Conservation (phyloP, 2,797 vertebrate species). For the Aldrovandia affinis region DNA sequence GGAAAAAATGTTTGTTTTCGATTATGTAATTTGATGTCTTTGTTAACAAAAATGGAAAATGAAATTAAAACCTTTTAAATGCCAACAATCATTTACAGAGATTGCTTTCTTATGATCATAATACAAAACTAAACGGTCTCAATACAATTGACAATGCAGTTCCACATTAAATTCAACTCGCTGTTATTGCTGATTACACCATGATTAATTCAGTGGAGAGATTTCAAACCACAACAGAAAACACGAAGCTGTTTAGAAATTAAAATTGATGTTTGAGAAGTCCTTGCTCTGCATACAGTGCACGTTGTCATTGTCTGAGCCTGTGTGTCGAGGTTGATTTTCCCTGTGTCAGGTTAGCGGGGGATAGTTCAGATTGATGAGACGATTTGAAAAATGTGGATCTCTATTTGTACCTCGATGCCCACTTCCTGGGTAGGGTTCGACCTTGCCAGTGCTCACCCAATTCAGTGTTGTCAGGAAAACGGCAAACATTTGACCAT, state of each 20-base stretch:
- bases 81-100: not conserved
- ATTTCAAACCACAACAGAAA: not conserved
- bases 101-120: not conserved
- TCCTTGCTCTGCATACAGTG: not conserved
- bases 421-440: not conserved
- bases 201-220: not conserved
- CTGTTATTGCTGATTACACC: not conserved
- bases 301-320: not conserved
- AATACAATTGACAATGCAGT: too few relatives aligned
- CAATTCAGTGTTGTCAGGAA: not conserved
- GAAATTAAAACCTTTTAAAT: not conserved
- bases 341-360: too few relatives aligned
- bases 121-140: too few relatives aligned
- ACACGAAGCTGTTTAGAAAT: not conserved
- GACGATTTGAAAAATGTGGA: not conserved
- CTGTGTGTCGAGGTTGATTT: not conserved
- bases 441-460: conserved; percentile 2
- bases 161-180: not conserved
- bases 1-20: too few relatives aligned
- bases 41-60: not conserved
- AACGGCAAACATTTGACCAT: not conserved
- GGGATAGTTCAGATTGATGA: not conserved
- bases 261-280: too few relatives aligned
- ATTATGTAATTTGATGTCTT: too few relatives aligned
- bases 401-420: not conserved